Percentiles rank a stretch among this genome's conserved stretches.
Evolutionary conservation across 2,113 vertebrate species (phyloP).

Genomic region (Dasyurus viverrinus): DNA sequence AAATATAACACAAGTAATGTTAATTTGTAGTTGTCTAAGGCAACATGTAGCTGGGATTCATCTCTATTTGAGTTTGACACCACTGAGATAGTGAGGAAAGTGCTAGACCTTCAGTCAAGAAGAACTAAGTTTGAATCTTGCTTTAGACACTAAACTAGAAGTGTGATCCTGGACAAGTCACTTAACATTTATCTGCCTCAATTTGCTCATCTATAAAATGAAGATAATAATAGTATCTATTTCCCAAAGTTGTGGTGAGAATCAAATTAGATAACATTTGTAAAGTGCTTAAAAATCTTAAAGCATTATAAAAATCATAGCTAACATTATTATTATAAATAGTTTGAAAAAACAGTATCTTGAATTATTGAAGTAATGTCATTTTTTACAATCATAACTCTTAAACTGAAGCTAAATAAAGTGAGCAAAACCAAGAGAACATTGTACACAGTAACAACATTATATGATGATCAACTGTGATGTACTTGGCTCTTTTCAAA

Average conservation of each 20-base stretch:
- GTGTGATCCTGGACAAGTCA: neutral
- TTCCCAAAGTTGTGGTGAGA: neutral
- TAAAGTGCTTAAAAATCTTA: neutral
- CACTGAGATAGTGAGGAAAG: neutral
- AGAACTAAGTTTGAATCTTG: neutral
- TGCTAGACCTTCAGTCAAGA: neutral
- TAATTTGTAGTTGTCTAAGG: too few relatives aligned
- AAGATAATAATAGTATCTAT: neutral
- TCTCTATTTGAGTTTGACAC: neutral
- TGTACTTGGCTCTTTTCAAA: too few relatives aligned
- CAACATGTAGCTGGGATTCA: neutral
- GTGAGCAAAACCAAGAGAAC: too few relatives aligned
- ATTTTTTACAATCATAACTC: neutral
- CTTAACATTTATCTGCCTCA: neutral
- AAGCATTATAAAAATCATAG: neutral
- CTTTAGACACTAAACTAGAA: neutral
- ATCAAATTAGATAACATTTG: neutral
- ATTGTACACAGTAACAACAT: too few relatives aligned
- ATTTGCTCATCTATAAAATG: neutral
- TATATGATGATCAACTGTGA: too few relatives aligned
- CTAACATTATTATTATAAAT: neutral
- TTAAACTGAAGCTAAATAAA: neutral
- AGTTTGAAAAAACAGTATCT: neutral
- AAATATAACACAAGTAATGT: neutral
- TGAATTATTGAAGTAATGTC: neutral